Evolutionary conservation across 92 coral and sea anemone genomes (phyloP).

Genomic region (Heteractis magnifica): DNA sequence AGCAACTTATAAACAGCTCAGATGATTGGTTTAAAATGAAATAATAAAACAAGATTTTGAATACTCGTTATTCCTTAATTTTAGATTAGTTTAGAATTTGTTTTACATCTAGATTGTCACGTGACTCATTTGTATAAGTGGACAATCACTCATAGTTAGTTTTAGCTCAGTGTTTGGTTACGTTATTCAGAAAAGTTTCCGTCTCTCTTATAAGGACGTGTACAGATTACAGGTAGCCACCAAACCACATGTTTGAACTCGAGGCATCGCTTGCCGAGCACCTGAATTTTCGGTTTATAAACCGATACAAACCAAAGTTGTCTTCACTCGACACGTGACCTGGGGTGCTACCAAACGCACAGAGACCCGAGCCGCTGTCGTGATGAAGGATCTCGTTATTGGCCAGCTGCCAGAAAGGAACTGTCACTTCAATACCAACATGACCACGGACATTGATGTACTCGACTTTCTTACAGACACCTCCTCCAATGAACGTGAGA

Average conservation of each 20-base stretch:
- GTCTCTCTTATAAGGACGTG: too few relatives aligned
- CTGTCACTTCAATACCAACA: neutral
- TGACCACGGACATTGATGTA: slow-evolving; percentile 4
- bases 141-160: too few relatives aligned
- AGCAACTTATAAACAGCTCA: too few relatives aligned
- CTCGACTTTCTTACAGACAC: slow-evolving; percentile 5
- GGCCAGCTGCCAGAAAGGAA: slow-evolving; percentile 10
- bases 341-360: slow-evolving; percentile 7
- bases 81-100: too few relatives aligned
- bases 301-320: slow-evolving; percentile 11
- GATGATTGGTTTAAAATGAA: too few relatives aligned
- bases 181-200: too few relatives aligned
- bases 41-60: too few relatives aligned
- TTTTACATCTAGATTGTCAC: too few relatives aligned
- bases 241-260: neutral
- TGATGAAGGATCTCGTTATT: slow-evolving; percentile 7
- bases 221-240: neutral
- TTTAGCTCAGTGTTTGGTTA: too few relatives aligned
- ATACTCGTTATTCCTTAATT: too few relatives aligned
- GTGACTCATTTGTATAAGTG: too few relatives aligned
- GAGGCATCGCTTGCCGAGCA: neutral
- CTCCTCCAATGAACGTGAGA: neutral
- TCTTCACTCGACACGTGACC: slow-evolving; percentile 16
- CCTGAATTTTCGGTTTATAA: neutral
- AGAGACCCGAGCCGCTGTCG: neutral